phyloP scores from a whole-genome alignment of 2,113 vertebrate species.

The Cochlearius cochlearius region DNA sequence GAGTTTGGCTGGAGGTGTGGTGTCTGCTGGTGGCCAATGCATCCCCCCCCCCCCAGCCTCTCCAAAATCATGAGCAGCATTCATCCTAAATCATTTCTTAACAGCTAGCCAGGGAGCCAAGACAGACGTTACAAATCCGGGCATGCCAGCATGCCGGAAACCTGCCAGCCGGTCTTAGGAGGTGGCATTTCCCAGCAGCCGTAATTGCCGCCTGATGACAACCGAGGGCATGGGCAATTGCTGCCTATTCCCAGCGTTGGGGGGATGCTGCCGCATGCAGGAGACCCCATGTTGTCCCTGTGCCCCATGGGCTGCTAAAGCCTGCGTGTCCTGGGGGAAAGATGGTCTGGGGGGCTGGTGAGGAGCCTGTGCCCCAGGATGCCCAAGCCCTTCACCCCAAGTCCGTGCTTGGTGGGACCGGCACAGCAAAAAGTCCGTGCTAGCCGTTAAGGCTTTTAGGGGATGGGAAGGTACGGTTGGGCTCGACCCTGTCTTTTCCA shows the following conservation, averaged over 20 bases:
- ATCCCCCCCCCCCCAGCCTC: not conserved
- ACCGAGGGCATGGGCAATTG: fast-evolving
- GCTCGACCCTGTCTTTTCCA: no score
- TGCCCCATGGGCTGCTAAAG: not conserved
- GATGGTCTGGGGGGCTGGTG: not conserved
- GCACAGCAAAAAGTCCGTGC: fast-evolving
- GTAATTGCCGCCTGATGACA: not conserved
- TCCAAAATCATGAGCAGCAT: not conserved
- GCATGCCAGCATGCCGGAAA: fast-evolving
- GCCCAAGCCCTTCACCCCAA: not conserved
- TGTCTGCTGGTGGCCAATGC: fast-evolving
- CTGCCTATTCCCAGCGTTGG: fast-evolving
- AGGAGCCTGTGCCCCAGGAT: not conserved
- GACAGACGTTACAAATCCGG: fast-evolving
- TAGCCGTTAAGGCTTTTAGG: not conserved
- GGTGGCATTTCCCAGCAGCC: not conserved
- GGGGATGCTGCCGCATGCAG: fast-evolving
- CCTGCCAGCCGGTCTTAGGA: not conserved
- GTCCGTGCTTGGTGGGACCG: not conserved
- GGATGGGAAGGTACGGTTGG: not conserved
- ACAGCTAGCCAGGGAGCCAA: not conserved
- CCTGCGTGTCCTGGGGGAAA: fast-evolving
- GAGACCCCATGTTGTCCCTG: no score
- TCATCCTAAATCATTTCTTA: no score
- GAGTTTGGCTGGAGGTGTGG: not conserved